phyloP scores from a whole-genome alignment of 1,140 invertebrate genomes.

The Danaus plexippus region DNA sequence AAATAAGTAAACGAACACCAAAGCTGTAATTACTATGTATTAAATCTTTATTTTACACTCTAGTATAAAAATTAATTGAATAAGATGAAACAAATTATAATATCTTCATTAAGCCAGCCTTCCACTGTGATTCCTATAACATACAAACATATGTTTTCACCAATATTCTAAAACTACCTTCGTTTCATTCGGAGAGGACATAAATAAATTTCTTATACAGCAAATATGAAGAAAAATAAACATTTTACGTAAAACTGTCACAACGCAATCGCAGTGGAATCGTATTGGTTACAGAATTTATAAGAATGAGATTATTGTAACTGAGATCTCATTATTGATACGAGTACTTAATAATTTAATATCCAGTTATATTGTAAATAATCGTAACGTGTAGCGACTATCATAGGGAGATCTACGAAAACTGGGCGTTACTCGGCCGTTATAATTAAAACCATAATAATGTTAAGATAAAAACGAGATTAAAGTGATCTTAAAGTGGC shows the following conservation, averaged over 20 bases:
- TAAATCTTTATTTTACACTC: constrained; percentile 8
- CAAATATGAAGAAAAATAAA: too few species aligned
- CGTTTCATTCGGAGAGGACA: too few species aligned
- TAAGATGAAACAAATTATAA: too few species aligned
- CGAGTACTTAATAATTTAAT: constrained; percentile 34
- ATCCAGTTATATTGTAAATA: constrained; percentile 46
- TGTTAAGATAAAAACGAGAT: too few species aligned
- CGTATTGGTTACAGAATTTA: constrained; percentile 4
- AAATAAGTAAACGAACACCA: constrained; percentile 8
- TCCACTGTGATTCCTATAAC: constrained; percentile 8
- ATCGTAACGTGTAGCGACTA: constrained; percentile 24
- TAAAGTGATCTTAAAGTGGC: too few species aligned
- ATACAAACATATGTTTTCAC: too few species aligned
- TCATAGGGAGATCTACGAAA: too few species aligned
- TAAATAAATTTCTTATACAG: too few species aligned
- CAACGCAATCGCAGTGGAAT: constrained; percentile 14
- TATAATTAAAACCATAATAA: too few species aligned
- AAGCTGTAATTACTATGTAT: constrained; percentile 13
- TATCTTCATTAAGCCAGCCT: constrained; percentile 1
- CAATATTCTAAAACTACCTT: too few species aligned
- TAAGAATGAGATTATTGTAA: constrained; percentile 60
- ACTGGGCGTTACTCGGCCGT: too few species aligned
- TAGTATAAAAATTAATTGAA: constrained; percentile 6
- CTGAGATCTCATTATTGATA: constrained; percentile 64
- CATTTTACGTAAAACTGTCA: neutral